phyloP scores from a whole-genome alignment of 2,888 invertebrate genomes.

The Meteorus colon region DNA sequence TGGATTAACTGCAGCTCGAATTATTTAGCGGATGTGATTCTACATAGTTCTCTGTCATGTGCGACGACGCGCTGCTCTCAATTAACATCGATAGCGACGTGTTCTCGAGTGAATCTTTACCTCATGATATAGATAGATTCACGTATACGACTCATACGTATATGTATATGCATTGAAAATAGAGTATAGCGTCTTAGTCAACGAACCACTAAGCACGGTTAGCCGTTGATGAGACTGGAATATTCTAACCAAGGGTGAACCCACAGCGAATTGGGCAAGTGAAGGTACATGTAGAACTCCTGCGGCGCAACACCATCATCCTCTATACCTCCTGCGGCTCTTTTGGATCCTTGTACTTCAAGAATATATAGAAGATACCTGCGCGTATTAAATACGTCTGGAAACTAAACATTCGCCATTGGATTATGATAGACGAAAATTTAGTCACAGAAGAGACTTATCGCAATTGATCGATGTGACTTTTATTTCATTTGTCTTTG shows the following conservation, averaged over 20 bases:
- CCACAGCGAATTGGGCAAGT: slow-evolving; percentile 37
- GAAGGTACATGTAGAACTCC: slow-evolving; percentile 43
- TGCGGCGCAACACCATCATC: slow-evolving; percentile 57
- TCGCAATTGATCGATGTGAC: background rate
- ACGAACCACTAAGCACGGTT: slow-evolving; percentile 57
- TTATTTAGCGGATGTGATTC: background rate
- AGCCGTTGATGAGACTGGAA: slow-evolving; percentile 63
- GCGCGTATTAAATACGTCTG: slow-evolving; percentile 15
- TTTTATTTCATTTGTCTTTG: background rate
- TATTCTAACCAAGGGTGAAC: slow-evolving; percentile 51
- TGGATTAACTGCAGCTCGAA: background rate
- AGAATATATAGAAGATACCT: slow-evolving; percentile 17
- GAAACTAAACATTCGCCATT: slow-evolving; percentile 1
- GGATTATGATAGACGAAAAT: background rate
- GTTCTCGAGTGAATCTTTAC: slow-evolving; percentile 15
- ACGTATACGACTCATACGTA: slow-evolving; percentile 8
- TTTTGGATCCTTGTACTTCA: slow-evolving; percentile 61
- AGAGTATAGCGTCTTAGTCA: slow-evolving; percentile 25
- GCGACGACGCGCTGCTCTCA: slow-evolving; percentile 16
- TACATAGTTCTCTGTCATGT: background rate
- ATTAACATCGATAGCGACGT: slow-evolving; percentile 35
- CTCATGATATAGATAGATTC: background rate
- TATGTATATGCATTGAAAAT: slow-evolving; percentile 19
- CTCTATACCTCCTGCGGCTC: slow-evolving; percentile 61
- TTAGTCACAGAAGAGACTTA: background rate